phyloP scores from a whole-genome alignment of 2,113 vertebrate genomes.

The Sinosuthora webbiana region DNA sequence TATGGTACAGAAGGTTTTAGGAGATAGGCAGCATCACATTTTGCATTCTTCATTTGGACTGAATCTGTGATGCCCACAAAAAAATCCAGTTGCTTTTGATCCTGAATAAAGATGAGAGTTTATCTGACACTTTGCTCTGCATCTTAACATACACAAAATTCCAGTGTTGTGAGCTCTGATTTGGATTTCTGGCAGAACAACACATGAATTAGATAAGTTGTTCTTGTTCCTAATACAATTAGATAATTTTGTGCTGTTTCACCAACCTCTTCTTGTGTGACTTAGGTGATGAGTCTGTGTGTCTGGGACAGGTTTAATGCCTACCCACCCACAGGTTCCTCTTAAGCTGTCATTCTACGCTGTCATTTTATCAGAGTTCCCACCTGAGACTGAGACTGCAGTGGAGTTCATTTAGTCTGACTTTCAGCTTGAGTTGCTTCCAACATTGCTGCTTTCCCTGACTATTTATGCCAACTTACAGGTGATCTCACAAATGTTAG shows the following conservation, averaged over 20 bases:
- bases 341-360: constrained; percentile 66
- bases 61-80: neutral
- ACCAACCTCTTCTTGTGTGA: constrained; percentile 56
- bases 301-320: constrained; percentile 68
- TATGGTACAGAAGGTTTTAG: neutral
- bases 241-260: constrained; percentile 69
- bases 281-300: constrained; percentile 53
- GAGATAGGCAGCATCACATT: neutral
- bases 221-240: constrained; percentile 66
- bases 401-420: neutral
- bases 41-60: neutral
- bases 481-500: neutral
- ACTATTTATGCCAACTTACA: neutral
- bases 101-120: neutral
- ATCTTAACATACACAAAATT: neutral
- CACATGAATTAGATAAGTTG: constrained; percentile 58
- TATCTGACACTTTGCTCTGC: neutral
- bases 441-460: neutral
- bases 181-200: constrained; percentile 56
- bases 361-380: constrained; percentile 62
- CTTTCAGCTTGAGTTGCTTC: constrained; percentile 31
- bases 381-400: constrained; percentile 46
- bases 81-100: neutral
- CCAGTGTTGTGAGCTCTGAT: constrained; percentile 9
- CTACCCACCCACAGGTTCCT: constrained; percentile 61